phyloP scores from a whole-genome alignment of 2,888 invertebrate species.

The Melangyna quadrimaculata region DNA sequence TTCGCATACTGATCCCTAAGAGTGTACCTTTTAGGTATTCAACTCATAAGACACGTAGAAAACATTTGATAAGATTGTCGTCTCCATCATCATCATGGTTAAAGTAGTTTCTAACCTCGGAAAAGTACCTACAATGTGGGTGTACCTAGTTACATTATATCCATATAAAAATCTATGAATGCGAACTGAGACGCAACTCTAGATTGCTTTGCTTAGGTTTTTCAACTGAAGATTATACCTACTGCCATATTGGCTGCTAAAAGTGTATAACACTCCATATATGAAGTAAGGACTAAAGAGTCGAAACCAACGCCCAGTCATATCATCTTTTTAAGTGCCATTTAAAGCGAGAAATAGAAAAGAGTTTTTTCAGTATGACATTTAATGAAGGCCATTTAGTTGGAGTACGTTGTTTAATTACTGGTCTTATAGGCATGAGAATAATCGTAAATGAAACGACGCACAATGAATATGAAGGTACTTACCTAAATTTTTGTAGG shows the following conservation, averaged over 20 bases:
- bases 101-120: background rate
- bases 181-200: too few relatives aligned
- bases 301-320: slow-evolving; percentile 11
- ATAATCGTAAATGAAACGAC: background rate
- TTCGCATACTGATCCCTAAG: too few relatives aligned
- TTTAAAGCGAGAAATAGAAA: slow-evolving; percentile 58
- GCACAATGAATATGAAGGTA: background rate
- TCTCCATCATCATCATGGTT: background rate
- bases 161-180: background rate
- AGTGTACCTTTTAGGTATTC: too few relatives aligned
- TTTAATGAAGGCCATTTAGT: slow-evolving; percentile 58
- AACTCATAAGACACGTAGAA: background rate
- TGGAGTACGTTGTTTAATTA: slow-evolving; percentile 62
- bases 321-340: slow-evolving; percentile 55
- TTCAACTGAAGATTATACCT: background rate
- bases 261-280: background rate
- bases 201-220: too few relatives aligned
- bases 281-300: background rate
- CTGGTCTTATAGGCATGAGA: slow-evolving; percentile 30
- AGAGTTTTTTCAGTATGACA: slow-evolving; percentile 58
- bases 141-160: background rate
- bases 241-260: background rate
- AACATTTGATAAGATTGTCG: background rate
- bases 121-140: background rate
- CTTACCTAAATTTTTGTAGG: background rate